These are phyloP conservation scores for Steinernema feltiae DNA, from an alignment of 1,140 invertebrate species.

Conservation along the genomic window DNA sequence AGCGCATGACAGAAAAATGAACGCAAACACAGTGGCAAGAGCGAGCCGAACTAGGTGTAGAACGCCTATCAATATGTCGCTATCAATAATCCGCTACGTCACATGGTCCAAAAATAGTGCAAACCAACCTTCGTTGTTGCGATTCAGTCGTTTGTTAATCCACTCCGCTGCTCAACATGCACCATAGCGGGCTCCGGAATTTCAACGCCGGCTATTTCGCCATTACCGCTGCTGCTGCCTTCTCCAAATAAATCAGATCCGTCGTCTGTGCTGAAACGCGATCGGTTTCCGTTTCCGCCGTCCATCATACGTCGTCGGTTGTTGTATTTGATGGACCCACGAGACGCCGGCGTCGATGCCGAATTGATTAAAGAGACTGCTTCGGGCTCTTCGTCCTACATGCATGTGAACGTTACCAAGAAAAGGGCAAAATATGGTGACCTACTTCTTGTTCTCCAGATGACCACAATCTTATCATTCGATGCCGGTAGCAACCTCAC, in stretches of 20 bases:
- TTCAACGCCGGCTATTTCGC: background rate
- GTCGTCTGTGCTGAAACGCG: background rate
- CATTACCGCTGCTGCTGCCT: conserved; percentile 1
- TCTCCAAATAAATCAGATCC: background rate
- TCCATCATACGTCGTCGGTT: background rate
- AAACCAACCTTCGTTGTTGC: background rate
- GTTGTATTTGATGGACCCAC: conserved; percentile 5
- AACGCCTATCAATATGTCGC: background rate
- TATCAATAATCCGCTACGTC: background rate
- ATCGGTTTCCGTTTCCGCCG: background rate
- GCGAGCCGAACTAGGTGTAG: background rate
- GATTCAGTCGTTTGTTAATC: background rate
- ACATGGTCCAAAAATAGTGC: background rate
- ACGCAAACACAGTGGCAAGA: background rate
- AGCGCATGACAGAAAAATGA: background rate
- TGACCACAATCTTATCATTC: conserved; percentile 12
- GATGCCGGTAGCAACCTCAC: background rate
- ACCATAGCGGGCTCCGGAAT: conserved; percentile 10
- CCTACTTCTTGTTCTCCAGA: conserved; percentile 6
- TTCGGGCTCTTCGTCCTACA: conserved; percentile 22
- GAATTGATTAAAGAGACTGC: conserved; percentile 20
- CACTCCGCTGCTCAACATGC: conserved; percentile 16
- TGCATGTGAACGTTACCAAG: background rate
- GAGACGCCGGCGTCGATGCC: conserved; percentile 10
- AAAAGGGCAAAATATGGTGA: background rate